A percentile compares a stretch with the other conserved stretches of the same genome.
Conservation (phyloP, 1,140 invertebrate genomes). For the Nasonia giraulti region DNA sequence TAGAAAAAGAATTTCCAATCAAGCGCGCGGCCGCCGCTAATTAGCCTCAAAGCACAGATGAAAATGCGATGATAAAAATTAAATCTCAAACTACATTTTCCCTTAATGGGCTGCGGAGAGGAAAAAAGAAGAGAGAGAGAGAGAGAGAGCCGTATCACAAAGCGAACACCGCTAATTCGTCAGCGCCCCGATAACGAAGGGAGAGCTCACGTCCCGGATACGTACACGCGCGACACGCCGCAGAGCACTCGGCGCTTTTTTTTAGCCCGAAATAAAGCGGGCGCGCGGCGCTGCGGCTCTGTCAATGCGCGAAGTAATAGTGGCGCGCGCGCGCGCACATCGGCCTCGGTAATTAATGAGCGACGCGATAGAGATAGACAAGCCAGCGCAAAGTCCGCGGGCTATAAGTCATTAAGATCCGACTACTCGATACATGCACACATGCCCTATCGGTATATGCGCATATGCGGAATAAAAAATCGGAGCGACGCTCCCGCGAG, state of each 20-base stretch:
- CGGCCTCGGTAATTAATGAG: conserved; percentile 46
- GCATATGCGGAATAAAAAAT: neutral
- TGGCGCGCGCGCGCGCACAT: too few species aligned
- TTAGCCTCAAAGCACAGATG: too few species aligned
- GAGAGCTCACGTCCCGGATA: too few species aligned
- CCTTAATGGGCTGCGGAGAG: neutral
- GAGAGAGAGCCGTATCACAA: too few species aligned
- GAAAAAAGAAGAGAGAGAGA: neutral
- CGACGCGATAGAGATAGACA: neutral
- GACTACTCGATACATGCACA: neutral
- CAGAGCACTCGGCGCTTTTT: neutral
- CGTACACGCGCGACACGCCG: neutral
- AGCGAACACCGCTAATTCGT: too few species aligned
- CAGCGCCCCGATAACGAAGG: too few species aligned
- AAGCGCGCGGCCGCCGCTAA: too few species aligned
- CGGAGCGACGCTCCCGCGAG: neutral
- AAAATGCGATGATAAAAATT: neutral
- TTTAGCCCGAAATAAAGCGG: neutral
- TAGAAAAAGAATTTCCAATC: too few species aligned
- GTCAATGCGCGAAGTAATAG: too few species aligned
- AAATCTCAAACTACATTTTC: neutral
- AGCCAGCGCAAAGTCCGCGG: neutral
- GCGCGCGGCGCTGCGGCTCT: too few species aligned
- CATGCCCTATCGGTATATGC: too few species aligned
- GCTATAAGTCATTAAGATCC: conserved; percentile 35